Evolutionary conservation across 1,140 invertebrate species (phyloP).

Genomic region (Caenorhabditis elegans): DNA sequence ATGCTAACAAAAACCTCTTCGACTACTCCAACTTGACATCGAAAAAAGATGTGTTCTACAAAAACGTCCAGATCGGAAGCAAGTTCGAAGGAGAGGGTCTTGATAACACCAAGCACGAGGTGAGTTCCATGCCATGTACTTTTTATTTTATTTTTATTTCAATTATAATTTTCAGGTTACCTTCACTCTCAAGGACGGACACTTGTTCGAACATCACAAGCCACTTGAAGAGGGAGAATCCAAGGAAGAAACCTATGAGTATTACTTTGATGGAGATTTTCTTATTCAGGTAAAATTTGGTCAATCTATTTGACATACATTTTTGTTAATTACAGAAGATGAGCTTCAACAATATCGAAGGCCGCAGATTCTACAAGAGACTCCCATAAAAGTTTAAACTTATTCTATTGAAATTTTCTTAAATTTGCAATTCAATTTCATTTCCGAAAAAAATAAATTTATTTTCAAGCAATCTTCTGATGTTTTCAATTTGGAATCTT

Average conservation of each 20-base stretch:
- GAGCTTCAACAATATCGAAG: constrained; percentile 44
- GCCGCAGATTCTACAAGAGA: constrained; percentile 49
- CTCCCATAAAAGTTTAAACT: background rate
- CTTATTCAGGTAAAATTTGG: constrained; percentile 40
- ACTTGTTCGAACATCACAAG: constrained; percentile 44
- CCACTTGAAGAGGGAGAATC: constrained; percentile 41
- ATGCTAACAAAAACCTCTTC: constrained; percentile 24
- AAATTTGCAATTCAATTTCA: background rate
- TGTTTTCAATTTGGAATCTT: too few species aligned
- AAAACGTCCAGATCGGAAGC: constrained; percentile 45
- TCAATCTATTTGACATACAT: background rate
- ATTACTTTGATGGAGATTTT: constrained; percentile 47
- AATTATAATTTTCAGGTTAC: constrained; percentile 53
- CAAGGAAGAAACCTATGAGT: constrained; percentile 51
- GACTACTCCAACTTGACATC: constrained; percentile 54
- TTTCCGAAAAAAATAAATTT: too few species aligned
- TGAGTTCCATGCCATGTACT: too few species aligned
- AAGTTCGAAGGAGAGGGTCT: constrained; percentile 59
- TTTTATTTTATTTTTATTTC: background rate
- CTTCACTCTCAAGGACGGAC: constrained; percentile 50
- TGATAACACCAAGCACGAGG: constrained; percentile 54
- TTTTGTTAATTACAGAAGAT: constrained; percentile 39
- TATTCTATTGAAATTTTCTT: background rate
- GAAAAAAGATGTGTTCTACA: constrained; percentile 57
- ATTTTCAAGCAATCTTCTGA: too few species aligned